Conservation (phyloP, 1,140 invertebrate species). For the Tigriopus japonicus region DNA sequence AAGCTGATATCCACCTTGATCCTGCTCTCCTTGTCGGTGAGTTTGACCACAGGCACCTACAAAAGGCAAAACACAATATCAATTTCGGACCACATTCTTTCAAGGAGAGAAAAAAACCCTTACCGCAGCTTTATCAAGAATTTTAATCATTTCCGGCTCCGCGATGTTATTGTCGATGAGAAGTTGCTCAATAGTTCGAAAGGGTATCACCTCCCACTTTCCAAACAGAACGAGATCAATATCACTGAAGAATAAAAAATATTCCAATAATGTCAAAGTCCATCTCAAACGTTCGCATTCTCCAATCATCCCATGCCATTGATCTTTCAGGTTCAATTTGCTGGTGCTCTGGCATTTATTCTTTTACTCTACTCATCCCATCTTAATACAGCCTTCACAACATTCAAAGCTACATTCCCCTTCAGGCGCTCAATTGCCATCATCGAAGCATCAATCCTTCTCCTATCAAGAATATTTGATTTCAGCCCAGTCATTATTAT, state of each 20-base stretch:
- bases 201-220: slow-evolving; percentile 74
- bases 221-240: slow-evolving; percentile 93
- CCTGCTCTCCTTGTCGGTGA: slow-evolving; percentile 82
- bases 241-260: slow-evolving; percentile 44
- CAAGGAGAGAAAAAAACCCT: slow-evolving; percentile 21
- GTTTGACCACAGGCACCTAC: slow-evolving; percentile 81
- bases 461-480: not conserved
- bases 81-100: not conserved
- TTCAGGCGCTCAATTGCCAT: not conserved
- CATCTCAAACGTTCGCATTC: too few species aligned
- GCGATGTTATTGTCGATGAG: slow-evolving; percentile 71
- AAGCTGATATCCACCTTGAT: slow-evolving; percentile 94
- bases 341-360: too few species aligned
- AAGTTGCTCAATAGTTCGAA: slow-evolving; percentile 72
- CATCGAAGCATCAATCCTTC: not conserved
- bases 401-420: too few species aligned
- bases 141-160: slow-evolving; percentile 69
- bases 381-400: too few species aligned
- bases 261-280: too few species aligned
- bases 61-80: slow-evolving; percentile 10
- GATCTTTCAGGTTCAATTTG: too few species aligned
- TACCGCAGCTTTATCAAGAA: slow-evolving; percentile 85
- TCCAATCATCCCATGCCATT: too few species aligned
- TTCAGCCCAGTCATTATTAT: not conserved
- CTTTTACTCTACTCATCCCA: too few species aligned